These are phyloP conservation scores for Chlamydotis undulata DNA, from an alignment of 2,113 vertebrate genomes.

Conservation along the genomic window DNA sequence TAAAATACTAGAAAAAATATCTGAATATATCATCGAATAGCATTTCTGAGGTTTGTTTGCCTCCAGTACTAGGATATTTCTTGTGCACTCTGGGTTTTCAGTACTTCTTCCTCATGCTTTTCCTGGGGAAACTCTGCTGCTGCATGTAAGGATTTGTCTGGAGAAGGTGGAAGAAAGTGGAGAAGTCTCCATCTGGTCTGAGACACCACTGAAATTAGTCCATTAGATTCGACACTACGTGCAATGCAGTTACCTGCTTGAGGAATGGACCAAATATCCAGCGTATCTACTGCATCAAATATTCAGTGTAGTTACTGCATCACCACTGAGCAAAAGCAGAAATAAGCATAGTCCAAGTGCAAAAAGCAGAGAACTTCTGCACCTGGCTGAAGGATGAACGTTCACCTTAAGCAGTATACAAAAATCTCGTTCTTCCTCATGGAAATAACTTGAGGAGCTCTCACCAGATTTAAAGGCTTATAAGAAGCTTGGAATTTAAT, in stretches of 20 bases:
- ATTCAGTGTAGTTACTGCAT: not conserved
- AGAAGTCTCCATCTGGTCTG: not conserved
- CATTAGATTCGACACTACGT: not conserved
- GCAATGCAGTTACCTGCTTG: not conserved
- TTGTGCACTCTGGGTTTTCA: not conserved
- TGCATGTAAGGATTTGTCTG: not conserved
- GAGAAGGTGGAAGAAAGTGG: not conserved
- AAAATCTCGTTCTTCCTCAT: not conserved
- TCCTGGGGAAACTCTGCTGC: not conserved
- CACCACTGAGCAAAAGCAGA: not conserved
- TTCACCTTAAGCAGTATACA: not conserved
- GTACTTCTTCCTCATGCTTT: not conserved
- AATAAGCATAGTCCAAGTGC: not conserved
- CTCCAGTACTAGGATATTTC: fast-evolving
- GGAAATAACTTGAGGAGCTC: not conserved
- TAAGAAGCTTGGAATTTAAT: not conserved
- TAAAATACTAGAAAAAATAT: not conserved
- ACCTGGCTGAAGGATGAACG: not conserved
- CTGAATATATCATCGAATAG: not conserved
- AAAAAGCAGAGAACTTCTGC: not conserved
- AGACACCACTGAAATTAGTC: not conserved
- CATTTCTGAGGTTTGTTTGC: not conserved
- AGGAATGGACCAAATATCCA: not conserved
- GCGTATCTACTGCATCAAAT: not conserved
- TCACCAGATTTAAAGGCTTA: not conserved